phyloP scores from a whole-genome alignment of 2,797 vertebrate genomes.

The Dallia pectoralis region DNA sequence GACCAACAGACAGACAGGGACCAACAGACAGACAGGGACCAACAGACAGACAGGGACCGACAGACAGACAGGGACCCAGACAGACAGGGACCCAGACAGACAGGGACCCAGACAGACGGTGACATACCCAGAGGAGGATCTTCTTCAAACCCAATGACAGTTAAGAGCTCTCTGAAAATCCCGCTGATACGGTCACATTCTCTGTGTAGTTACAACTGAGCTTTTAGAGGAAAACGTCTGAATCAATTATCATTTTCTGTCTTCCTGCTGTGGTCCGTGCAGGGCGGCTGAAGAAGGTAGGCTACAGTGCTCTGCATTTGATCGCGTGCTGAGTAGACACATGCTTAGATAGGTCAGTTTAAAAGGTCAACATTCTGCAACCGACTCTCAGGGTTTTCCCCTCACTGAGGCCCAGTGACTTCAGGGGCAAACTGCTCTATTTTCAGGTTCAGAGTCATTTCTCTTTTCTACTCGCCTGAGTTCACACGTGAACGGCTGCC shows the following conservation, averaged over 20 bases:
- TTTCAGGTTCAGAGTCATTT: not conserved
- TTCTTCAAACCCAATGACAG: constrained; percentile 17
- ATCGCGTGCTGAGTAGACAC: constrained; percentile 1
- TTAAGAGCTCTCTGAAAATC: constrained; percentile 30
- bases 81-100: constrained; percentile 19
- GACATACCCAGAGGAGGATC: constrained; percentile 20
- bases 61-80: constrained; percentile 12
- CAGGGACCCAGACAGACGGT: constrained; percentile 2
- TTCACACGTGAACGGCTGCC: not conserved
- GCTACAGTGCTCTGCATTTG: not conserved
- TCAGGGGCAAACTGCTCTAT: constrained; percentile 17
- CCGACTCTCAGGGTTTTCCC: constrained; percentile 49
- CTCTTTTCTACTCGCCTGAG: not conserved
- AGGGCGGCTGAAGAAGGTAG: not conserved
- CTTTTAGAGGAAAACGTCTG: not conserved
- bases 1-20: constrained; percentile 16
- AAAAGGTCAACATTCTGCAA: constrained; percentile 32
- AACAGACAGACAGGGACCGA: constrained; percentile 12
- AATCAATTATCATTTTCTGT: constrained; percentile 1
- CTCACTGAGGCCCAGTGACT: constrained; percentile 46
- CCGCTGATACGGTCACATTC: not conserved
- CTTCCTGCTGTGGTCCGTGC: not conserved
- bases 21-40: constrained; percentile 11
- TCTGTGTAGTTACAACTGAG: not conserved
- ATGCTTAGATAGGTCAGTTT: constrained; percentile 15